These are phyloP conservation scores for Pseudorhombus dupliciocellatus DNA, from an alignment of 2,113 vertebrate genomes.

Conservation along the genomic window DNA sequence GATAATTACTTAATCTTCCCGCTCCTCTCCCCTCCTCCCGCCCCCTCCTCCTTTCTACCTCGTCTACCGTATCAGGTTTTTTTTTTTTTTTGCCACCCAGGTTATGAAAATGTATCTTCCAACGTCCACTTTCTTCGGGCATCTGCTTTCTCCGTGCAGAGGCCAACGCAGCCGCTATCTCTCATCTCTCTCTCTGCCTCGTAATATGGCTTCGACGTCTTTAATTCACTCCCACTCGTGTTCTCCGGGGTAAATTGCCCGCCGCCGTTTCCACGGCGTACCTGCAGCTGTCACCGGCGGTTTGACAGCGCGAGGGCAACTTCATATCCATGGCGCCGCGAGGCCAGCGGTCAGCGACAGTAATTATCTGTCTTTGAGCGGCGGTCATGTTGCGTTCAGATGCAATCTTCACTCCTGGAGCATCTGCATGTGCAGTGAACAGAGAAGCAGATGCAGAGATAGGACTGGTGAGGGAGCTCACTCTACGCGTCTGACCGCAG, in stretches of 20 bases:
- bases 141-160: slow-evolving; percentile 74
- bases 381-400: slow-evolving; percentile 19
- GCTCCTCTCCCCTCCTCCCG: slow-evolving; percentile 65
- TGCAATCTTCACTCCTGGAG: slow-evolving; percentile 20
- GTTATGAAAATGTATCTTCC: slow-evolving; percentile 92
- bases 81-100: slow-evolving; percentile 81
- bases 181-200: slow-evolving; percentile 20
- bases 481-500: too few relatives aligned
- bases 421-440: neutral
- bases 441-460: slow-evolving; percentile 3
- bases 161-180: slow-evolving; percentile 37
- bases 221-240: slow-evolving; percentile 84
- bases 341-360: slow-evolving; percentile 34
- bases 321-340: slow-evolving; percentile 51
- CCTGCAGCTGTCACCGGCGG: slow-evolving; percentile 58
- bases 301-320: slow-evolving; percentile 51
- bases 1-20: slow-evolving; percentile 94
- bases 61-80: slow-evolving; percentile 36
- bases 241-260: slow-evolving; percentile 72
- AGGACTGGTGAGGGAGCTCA: neutral
- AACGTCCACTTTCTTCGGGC: slow-evolving; percentile 74
- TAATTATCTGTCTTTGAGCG: slow-evolving; percentile 56
- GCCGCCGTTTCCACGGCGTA: slow-evolving; percentile 78
- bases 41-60: slow-evolving; percentile 50
- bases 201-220: slow-evolving; percentile 81